A percentile compares a stretch with the other conserved stretches of the same genome.
phyloP scores from a whole-genome alignment of 2,113 vertebrate species.

The Bettongia penicillata region DNA sequence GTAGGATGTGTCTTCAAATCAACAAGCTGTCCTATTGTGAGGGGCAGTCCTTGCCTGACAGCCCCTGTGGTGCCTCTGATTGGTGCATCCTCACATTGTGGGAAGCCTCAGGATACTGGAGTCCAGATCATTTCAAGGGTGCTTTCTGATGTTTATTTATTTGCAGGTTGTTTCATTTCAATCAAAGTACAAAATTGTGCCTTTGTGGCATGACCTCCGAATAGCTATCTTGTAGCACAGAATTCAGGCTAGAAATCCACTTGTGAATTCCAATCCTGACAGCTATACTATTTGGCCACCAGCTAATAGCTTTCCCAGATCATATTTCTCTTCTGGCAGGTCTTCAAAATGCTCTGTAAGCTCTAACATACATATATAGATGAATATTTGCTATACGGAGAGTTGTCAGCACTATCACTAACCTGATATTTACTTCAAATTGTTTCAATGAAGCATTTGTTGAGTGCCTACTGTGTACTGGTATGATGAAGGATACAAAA shows the following conservation, averaged over 20 bases:
- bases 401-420: not conserved
- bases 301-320: not conserved
- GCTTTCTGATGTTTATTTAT: constrained; percentile 63
- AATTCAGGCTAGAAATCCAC: constrained; percentile 25
- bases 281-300: constrained; percentile 18
- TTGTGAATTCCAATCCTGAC: constrained; percentile 14
- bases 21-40: constrained; percentile 55
- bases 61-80: constrained; percentile 11
- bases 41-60: not conserved
- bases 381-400: not conserved
- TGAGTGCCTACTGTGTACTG: not conserved
- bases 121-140: not conserved
- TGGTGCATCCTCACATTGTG: constrained; percentile 16
- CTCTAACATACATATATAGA: not conserved
- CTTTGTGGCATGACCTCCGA: constrained; percentile 27
- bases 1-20: constrained; percentile 72
- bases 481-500: not conserved
- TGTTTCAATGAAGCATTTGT: not conserved
- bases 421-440: not conserved
- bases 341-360: not conserved
- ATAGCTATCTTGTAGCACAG: constrained; percentile 56
- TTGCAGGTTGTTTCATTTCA: constrained; percentile 45
- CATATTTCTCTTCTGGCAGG: not conserved
- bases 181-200: constrained; percentile 42
- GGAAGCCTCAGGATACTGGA: not conserved